Conservation (phyloP, 2,797 vertebrate genomes). For the Cuniculus paca region DNA sequence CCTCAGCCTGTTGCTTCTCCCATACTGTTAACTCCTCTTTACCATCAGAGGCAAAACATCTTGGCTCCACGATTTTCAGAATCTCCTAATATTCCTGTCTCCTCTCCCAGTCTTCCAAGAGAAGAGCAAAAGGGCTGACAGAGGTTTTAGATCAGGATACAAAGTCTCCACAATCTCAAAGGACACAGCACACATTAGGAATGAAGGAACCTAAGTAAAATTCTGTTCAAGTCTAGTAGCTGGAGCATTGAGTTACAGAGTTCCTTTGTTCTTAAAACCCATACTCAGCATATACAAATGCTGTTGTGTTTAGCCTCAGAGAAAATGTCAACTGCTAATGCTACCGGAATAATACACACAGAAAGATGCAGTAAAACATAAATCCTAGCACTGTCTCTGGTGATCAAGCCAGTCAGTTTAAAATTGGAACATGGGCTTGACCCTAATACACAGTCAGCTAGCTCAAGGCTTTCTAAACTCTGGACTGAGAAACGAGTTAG, state of each 20-base stretch:
- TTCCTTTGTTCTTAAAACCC: slow-evolving; percentile 3
- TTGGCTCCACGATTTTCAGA: not conserved
- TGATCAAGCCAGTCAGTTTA: not conserved
- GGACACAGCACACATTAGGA: not conserved
- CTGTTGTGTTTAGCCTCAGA: not conserved
- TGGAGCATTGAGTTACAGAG: not conserved
- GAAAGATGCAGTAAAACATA: not conserved
- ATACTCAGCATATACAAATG: not conserved
- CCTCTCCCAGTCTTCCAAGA: not conserved
- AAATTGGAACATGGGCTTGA: not conserved
- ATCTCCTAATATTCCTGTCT: not conserved
- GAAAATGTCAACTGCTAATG: not conserved
- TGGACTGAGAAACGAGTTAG: not conserved
- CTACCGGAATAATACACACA: not conserved
- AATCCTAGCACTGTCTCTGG: not conserved
- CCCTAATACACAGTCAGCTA: not conserved
- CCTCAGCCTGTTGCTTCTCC: not conserved
- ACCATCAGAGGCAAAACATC: not conserved
- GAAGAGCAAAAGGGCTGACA: not conserved
- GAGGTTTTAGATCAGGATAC: not conserved
- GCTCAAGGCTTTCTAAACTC: not conserved
- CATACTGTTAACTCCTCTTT: not conserved
- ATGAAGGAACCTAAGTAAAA: not conserved
- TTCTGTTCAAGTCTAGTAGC: not conserved
- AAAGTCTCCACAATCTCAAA: not conserved